These are phyloP conservation scores for Glossophaga mutica DNA, from an alignment of 2,797 vertebrate species.

Conservation along the genomic window DNA sequence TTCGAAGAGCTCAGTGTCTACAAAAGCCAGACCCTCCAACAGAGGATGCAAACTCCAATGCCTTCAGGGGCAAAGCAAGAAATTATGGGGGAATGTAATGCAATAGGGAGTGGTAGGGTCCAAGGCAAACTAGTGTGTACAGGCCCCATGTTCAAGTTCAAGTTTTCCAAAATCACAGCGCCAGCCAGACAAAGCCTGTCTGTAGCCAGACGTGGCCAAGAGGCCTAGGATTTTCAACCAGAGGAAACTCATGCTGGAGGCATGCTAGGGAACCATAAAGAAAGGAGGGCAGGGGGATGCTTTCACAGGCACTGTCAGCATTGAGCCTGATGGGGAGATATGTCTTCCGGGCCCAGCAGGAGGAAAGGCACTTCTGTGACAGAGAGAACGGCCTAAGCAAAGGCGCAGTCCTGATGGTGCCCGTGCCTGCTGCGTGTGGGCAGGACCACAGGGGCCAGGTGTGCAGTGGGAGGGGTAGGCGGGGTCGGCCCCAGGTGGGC, in stretches of 20 bases:
- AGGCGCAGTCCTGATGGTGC: background rate
- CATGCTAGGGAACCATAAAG: background rate
- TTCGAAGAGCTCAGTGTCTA: background rate
- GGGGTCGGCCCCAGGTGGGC: background rate
- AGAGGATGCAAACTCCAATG: background rate
- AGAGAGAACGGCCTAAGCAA: background rate
- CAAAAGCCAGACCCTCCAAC: background rate
- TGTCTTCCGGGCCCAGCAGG: background rate
- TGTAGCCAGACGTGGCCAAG: background rate
- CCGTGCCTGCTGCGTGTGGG: rapidly evolving
- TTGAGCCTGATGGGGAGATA: background rate
- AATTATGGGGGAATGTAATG: background rate
- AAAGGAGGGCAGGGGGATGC: background rate
- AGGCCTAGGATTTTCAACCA: background rate
- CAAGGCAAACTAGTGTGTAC: background rate
- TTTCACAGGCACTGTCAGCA: background rate
- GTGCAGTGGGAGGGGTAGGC: background rate
- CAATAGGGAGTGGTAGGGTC: background rate
- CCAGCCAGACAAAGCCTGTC: background rate
- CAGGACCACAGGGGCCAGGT: background rate
- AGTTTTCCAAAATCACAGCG: background rate
- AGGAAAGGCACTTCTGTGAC: background rate
- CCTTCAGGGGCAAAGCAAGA: background rate
- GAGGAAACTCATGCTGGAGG: background rate
- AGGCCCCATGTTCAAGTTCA: background rate